A percentile compares a stretch with the other conserved stretches of the same genome.
Evolutionary conservation across 2,113 vertebrate species (phyloP).

Genomic region (Phodopus roborovskii): DNA sequence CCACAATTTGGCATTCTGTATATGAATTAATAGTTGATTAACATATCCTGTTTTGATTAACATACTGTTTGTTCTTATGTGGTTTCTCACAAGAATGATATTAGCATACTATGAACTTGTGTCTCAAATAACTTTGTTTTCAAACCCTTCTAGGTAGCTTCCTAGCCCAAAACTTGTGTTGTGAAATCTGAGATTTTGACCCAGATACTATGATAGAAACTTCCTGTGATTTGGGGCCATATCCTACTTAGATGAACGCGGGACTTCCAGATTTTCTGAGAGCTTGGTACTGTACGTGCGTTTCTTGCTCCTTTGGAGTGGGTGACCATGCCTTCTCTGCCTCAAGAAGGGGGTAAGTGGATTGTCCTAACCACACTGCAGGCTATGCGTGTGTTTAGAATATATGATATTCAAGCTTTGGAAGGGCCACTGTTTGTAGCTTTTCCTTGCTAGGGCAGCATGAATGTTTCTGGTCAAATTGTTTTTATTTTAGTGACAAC

Average conservation of each 20-base stretch:
- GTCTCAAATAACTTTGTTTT: conserved; percentile 63
- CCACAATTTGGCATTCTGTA: conserved; percentile 11
- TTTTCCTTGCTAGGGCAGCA: neutral
- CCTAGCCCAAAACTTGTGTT: conserved; percentile 66
- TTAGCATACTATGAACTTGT: neutral
- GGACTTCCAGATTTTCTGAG: conserved; percentile 80
- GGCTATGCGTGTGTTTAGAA: neutral
- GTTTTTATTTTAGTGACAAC: conserved; percentile 40
- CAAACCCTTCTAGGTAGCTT: conserved; percentile 69
- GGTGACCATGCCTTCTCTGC: conserved; percentile 96
- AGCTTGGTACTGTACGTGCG: conserved; percentile 81
- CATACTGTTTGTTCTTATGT: neutral
- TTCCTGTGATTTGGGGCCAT: conserved; percentile 69
- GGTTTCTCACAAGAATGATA: neutral
- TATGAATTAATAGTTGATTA: neutral
- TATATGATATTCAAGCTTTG: neutral
- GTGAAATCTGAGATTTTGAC: conserved; percentile 72
- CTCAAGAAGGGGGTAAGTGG: conserved; percentile 94
- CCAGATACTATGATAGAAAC: conserved; percentile 83
- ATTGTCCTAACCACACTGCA: neutral
- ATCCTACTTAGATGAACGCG: conserved; percentile 73
- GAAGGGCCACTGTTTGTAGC: conserved; percentile 1
- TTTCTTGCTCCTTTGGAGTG: conserved; percentile 73
- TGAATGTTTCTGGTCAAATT: conserved; percentile 22
- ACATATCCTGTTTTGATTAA: neutral